A percentile compares a stretch with the other conserved stretches of the same genome.
phyloP scores from a whole-genome alignment of 2,888 invertebrate genomes.

The Alentia gelatinosa region DNA sequence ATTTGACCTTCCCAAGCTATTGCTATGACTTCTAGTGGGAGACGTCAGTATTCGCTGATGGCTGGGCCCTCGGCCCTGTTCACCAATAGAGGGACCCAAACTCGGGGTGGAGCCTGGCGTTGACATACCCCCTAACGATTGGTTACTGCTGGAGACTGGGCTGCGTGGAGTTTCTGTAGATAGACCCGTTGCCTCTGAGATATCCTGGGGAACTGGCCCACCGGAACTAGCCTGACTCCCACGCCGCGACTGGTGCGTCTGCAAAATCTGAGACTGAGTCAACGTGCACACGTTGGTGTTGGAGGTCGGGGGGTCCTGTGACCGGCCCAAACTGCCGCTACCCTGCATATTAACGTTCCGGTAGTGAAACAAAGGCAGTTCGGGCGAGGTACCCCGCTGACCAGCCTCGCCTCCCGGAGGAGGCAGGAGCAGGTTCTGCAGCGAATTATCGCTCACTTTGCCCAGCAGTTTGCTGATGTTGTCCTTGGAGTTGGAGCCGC shows the following conservation, averaged over 20 bases:
- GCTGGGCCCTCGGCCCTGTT: neutral
- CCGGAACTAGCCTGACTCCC: constrained; percentile 40
- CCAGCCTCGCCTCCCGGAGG: neutral
- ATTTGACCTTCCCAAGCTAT: neutral
- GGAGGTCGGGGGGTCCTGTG: neutral
- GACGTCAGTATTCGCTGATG: neutral
- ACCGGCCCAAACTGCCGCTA: constrained; percentile 55
- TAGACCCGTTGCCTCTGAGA: constrained; percentile 8
- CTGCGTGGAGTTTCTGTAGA: constrained; percentile 14
- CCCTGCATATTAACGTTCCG: constrained; percentile 68
- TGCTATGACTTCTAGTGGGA: neutral
- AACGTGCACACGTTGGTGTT: constrained; percentile 49
- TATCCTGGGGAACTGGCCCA: neutral
- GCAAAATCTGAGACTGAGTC: constrained; percentile 63
- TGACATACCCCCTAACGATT: constrained; percentile 32
- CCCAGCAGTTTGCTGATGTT: constrained; percentile 27
- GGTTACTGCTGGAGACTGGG: neutral
- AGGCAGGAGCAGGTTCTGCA: neutral
- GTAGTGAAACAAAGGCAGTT: constrained; percentile 78
- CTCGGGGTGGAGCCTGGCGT: constrained; percentile 46
- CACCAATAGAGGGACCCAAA: neutral
- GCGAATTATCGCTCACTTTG: constrained; percentile 23
- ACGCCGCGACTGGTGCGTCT: constrained; percentile 39
- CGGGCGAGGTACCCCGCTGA: constrained; percentile 71
- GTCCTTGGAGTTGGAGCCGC: constrained; percentile 57